phyloP scores from a whole-genome alignment of 2,113 vertebrate species.

The Corynorhinus townsendii region DNA sequence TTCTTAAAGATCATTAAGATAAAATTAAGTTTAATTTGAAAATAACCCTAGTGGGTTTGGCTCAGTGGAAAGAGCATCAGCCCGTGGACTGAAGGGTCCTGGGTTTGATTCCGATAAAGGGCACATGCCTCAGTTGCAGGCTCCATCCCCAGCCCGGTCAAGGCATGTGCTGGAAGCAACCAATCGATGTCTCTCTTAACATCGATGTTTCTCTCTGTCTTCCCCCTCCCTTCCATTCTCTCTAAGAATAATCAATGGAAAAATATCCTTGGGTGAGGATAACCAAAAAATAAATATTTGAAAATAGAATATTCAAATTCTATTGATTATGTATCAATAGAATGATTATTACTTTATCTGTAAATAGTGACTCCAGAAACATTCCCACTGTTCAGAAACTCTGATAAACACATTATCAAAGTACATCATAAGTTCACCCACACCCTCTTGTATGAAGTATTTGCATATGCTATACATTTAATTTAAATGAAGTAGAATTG shows the following conservation, averaged over 20 bases:
- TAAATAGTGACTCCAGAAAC: background rate
- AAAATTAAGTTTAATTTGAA: background rate
- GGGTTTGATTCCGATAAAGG: background rate
- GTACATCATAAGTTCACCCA: background rate
- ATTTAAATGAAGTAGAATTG: background rate
- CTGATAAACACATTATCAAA: background rate
- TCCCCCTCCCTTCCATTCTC: background rate
- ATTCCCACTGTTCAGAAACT: background rate
- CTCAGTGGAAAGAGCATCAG: background rate
- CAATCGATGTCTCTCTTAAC: background rate
- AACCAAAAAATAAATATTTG: background rate
- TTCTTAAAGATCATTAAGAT: conserved; percentile 16
- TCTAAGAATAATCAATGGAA: background rate
- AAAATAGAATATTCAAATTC: background rate
- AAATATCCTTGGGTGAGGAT: background rate
- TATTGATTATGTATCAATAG: too few relatives aligned
- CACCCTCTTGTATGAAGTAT: background rate
- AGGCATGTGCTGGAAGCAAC: background rate
- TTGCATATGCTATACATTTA: background rate
- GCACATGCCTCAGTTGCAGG: background rate
- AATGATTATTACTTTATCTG: background rate
- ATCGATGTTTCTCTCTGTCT: background rate
- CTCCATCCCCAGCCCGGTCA: background rate
- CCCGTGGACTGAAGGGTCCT: background rate
- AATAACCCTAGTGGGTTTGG: background rate